phyloP scores from a whole-genome alignment of 2,113 vertebrate genomes.

The Hemiscyllium ocellatum region DNA sequence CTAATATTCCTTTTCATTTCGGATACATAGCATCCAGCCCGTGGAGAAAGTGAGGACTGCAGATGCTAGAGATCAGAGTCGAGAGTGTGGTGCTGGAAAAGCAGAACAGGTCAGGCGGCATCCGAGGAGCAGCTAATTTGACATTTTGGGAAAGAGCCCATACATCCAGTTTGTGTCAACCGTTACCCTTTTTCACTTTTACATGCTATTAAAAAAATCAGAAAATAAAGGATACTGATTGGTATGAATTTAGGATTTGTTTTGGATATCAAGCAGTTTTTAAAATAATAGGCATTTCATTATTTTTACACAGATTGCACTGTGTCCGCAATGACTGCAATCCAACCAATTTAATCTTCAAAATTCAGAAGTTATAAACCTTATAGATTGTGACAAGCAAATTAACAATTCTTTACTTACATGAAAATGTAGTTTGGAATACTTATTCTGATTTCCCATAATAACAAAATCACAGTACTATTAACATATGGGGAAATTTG shows the following conservation, averaged over 20 bases:
- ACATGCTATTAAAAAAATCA: too few species aligned
- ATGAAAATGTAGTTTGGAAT: not conserved
- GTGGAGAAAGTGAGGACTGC: too few species aligned
- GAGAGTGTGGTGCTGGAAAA: too few species aligned
- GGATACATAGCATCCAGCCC: not conserved
- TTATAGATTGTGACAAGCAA: not conserved
- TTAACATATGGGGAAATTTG: not conserved
- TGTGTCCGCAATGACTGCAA: not conserved
- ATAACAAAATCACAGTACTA: not conserved
- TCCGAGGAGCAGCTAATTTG: too few species aligned
- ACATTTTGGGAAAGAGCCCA: too few species aligned
- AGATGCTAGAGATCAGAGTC: too few species aligned
- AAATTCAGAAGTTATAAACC: not conserved
- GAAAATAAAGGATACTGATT: too few species aligned
- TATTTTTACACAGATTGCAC: not conserved
- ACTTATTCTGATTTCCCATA: not conserved
- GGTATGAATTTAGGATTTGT: not conserved
- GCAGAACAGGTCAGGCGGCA: too few species aligned
- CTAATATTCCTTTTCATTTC: too few species aligned
- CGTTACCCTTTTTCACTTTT: too few species aligned
- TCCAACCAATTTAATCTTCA: not conserved
- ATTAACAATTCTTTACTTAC: not conserved
- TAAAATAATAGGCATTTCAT: not conserved
- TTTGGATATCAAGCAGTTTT: not conserved
- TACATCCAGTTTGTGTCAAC: not conserved